Conservation (phyloP, 1,140 invertebrate species). For the Habropoda laboriosa region DNA sequence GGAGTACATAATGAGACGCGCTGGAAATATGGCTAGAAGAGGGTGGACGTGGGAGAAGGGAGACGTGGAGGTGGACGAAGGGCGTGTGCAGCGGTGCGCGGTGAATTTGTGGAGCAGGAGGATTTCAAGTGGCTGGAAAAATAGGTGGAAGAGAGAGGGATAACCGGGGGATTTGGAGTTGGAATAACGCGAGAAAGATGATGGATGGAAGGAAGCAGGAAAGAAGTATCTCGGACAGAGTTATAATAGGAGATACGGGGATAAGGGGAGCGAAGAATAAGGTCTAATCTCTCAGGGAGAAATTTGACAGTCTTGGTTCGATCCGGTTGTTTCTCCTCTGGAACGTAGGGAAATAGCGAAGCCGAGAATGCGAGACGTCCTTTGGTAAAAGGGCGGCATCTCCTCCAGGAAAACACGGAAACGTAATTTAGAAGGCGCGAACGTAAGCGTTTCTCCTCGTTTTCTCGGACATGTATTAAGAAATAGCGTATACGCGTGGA, state of each 20-base stretch:
- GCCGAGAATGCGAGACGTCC: background rate
- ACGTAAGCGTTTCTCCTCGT: background rate
- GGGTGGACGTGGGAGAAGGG: background rate
- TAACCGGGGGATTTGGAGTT: background rate
- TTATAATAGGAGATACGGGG: too few species aligned
- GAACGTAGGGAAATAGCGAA: background rate
- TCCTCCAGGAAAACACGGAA: background rate
- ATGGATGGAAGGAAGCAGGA: background rate
- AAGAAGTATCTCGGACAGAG: background rate
- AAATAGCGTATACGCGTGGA: background rate
- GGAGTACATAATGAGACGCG: constrained; percentile 26
- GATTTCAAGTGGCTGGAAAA: background rate
- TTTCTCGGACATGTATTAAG: background rate
- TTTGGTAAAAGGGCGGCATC: background rate
- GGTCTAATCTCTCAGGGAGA: background rate
- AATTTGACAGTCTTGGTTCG: background rate
- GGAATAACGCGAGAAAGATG: background rate
- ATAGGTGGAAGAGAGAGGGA: too few species aligned
- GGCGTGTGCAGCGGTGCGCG: background rate
- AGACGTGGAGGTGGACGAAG: too few species aligned
- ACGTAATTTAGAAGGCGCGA: background rate
- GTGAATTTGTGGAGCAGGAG: background rate
- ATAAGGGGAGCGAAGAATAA: background rate
- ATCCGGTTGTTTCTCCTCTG: background rate
- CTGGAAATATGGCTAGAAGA: constrained; percentile 1